phyloP scores from a whole-genome alignment of 2,113 vertebrate genomes.

The Nothocercus nigrocapillus region DNA sequence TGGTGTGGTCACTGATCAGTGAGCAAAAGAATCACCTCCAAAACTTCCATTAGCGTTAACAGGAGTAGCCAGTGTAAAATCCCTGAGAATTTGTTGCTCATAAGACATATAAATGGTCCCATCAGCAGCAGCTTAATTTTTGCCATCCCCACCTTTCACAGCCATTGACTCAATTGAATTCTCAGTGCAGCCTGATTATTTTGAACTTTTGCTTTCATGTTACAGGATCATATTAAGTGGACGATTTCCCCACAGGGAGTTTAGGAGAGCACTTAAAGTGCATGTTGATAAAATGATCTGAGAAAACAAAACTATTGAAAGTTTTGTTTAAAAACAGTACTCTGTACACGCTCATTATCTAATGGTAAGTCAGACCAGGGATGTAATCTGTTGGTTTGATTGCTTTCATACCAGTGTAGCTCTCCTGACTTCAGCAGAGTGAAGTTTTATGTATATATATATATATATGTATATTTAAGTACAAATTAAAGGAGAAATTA shows the following conservation, averaged over 20 bases:
- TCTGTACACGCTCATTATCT: not conserved
- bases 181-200: not conserved
- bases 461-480: not conserved
- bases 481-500: constrained; percentile 10
- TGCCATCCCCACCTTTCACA: not conserved
- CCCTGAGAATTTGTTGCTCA: not conserved
- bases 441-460: not conserved
- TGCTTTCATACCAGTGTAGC: not conserved
- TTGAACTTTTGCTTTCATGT: not conserved
- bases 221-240: not conserved
- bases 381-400: not conserved
- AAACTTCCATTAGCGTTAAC: not conserved
- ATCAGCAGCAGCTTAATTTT: not conserved
- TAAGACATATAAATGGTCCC: not conserved
- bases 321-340: not conserved
- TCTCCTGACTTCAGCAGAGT: not conserved
- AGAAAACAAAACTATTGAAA: not conserved
- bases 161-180: not conserved
- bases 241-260: not conserved
- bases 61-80: not conserved
- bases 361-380: not conserved
- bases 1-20: not conserved
- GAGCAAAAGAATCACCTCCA: not conserved
- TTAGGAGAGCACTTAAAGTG: not conserved
- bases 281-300: not conserved